Conservation (phyloP, 2,113 vertebrate genomes). For the Dendrocopos noguchii region DNA sequence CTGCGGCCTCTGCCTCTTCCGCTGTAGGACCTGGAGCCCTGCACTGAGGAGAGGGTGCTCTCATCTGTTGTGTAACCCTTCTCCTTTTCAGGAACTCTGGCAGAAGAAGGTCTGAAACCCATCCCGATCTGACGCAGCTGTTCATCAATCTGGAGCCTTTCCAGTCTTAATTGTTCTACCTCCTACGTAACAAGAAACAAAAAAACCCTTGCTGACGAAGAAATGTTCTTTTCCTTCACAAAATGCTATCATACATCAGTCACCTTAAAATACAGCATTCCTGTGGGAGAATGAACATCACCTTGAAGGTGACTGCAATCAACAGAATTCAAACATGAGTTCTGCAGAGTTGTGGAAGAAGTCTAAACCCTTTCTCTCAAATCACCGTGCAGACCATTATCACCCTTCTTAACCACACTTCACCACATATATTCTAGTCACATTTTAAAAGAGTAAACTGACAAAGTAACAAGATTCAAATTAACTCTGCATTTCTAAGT, state of each 20-base stretch:
- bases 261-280: background rate
- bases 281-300: background rate
- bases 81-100: conserved; percentile 85
- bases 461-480: background rate
- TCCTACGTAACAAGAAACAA: conserved; percentile 77
- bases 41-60: conserved; percentile 83
- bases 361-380: background rate
- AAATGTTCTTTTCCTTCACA: background rate
- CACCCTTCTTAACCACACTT: background rate
- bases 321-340: fast-evolving
- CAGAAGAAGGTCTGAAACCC: conserved; percentile 87
- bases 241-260: background rate
- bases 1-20: conserved; percentile 91
- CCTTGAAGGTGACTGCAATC: background rate
- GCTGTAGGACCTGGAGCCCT: conserved; percentile 91
- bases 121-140: conserved; percentile 95
- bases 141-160: conserved; percentile 96
- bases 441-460: background rate
- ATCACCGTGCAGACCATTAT: background rate
- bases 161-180: conserved; percentile 96
- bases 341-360: background rate
- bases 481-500: background rate
- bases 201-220: background rate
- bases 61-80: conserved; percentile 88
- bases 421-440: background rate